Evolutionary conservation across 2,888 invertebrate genomes (phyloP), one percentile per base, ranked within the genome.

Genomic region (Zygaena filipendulae): DNA sequence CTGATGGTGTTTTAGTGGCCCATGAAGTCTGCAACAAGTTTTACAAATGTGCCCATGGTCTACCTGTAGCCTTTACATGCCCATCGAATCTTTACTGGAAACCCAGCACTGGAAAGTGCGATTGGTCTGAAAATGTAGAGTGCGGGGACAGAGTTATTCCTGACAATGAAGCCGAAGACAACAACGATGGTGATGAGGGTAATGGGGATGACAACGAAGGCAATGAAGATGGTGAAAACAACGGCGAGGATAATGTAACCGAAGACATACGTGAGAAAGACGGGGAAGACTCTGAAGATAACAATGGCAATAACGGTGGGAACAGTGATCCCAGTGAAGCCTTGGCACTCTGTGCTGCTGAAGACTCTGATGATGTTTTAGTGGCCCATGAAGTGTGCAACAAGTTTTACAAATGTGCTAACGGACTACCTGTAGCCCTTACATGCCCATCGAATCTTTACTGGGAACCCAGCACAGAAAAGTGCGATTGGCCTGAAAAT

Each of bases 71-170:
- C 2, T 28, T 44, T 3, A 39, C 36, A 8, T 63, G 62, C 29
- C 39, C 40, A 3, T 31, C 13, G 1, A 41, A 34, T 4, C 46
- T 61, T 2, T 36, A 54, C 14, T 63, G 44, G 35, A 53, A 59
- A 23, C 42, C 52, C 1, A 11, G 29, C 3, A 49, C 36, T 2
- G 32, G 43, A 11, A 30, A 29, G 3, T 63, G 62, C 32, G 57
- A 59, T 16, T 60, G 53, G 58, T 40, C 58, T 2, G 18, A 32
- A 2, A 47, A 45, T n/a, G 60, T 63, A 3, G 34, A 45, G 21
- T 63, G 63, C 31, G 53, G 49, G 2, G 42, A 47, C 18, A 45
- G 62, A 28, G 21, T 38, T 6, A 25, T 33, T n/a, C 39, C 47
- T 9, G 38, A 29, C 10, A 27, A 22, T 24, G 36, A 24, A 33